Evolutionary conservation across 2,888 invertebrate genomes (phyloP).

Genomic region (Platycnemis pennipes): DNA sequence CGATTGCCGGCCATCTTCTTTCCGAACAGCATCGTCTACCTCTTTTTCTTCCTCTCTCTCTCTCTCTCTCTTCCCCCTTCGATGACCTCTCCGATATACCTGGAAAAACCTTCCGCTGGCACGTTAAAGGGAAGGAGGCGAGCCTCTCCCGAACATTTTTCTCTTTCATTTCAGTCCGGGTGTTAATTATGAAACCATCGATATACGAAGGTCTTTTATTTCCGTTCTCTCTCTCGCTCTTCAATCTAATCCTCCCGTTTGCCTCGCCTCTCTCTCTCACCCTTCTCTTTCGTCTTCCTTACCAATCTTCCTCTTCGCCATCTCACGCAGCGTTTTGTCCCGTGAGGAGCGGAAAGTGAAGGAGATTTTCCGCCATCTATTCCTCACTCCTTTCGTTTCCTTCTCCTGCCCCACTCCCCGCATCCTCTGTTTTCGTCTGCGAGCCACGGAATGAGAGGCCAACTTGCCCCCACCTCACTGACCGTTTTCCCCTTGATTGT

Average conservation of each 20-base stretch:
- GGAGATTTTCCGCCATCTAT: not conserved
- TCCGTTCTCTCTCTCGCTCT: not conserved
- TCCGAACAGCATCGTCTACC: not conserved
- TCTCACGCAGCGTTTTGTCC: not conserved
- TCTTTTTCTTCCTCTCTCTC: not conserved
- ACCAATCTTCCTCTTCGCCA: not conserved
- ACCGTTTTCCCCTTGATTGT: not conserved
- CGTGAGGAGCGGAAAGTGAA: too few relatives aligned
- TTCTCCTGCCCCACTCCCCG: not conserved
- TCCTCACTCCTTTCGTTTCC: not conserved
- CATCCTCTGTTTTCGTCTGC: not conserved
- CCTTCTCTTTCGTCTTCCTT: not conserved
- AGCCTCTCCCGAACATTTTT: constrained; percentile 17
- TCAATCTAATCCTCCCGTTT: too few relatives aligned
- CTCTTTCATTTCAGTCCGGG: constrained; percentile 41
- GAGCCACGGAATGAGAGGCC: not conserved
- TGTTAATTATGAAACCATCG: constrained; percentile 59
- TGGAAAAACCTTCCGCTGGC: not conserved
- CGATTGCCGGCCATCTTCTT: not conserved
- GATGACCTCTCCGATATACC: constrained; percentile 58
- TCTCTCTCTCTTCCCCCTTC: not conserved
- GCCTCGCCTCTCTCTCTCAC: not conserved
- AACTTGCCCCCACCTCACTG: not conserved
- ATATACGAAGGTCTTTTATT: constrained; percentile 45
- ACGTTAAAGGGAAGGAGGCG: not conserved